Conservation (phyloP, 2,797 vertebrate genomes). For the Sebastes vulpes region DNA sequence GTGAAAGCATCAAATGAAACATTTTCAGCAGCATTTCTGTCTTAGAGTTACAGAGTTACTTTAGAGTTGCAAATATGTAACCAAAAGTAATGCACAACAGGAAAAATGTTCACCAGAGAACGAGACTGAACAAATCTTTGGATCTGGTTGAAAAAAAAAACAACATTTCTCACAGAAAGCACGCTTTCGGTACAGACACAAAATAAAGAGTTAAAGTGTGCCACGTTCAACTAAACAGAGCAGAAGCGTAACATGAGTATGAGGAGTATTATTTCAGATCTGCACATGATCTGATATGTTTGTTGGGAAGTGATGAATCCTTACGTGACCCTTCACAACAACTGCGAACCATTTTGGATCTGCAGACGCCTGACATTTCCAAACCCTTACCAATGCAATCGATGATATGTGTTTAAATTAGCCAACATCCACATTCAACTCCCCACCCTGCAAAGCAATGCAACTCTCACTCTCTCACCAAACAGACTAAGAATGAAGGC, state of each 20-base stretch:
- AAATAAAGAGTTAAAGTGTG: neutral
- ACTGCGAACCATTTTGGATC: slow-evolving; percentile 38
- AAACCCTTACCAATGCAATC: neutral
- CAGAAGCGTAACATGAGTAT: neutral
- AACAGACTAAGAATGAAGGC: slow-evolving; percentile 6
- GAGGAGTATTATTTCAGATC: neutral
- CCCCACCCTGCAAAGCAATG: slow-evolving; percentile 44
- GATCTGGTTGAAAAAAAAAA: neutral
- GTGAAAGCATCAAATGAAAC: neutral
- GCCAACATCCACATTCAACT: neutral
- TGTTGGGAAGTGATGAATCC: slow-evolving; percentile 5
- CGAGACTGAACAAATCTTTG: no score
- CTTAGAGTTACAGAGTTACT: no score
- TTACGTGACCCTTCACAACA: slow-evolving; percentile 20
- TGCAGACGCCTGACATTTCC: slow-evolving; percentile 7
- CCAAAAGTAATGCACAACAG: neutral
- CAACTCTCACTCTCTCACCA: slow-evolving; percentile 5
- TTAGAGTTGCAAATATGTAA: neutral
- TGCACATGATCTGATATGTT: neutral
- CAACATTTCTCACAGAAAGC: neutral
- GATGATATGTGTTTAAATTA: slow-evolving; percentile 20
- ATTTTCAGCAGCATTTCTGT: neutral
- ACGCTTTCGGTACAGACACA: neutral
- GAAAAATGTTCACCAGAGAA: neutral
- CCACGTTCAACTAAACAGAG: neutral